Evolutionary conservation across 1,140 invertebrate genomes (phyloP), one percentile per base, ranked within the genome.

Genomic region (Calosoma granatense): DNA sequence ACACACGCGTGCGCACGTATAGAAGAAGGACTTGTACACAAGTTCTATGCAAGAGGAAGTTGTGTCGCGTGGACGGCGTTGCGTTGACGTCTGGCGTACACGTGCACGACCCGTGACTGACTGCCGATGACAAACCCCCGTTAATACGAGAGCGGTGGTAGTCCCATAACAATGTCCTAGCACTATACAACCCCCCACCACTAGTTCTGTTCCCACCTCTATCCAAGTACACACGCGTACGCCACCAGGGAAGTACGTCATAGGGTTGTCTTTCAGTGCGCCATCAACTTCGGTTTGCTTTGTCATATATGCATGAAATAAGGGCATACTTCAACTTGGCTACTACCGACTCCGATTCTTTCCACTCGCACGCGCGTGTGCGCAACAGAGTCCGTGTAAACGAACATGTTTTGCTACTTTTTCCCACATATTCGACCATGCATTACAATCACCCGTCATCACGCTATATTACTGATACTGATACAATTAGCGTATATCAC

Each of bases 41-140:
- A 20, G 22, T 9, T 22, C 15, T 56, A 22, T 41, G 47, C 51
- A 56, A 54, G 53, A 54, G 43, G 61, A 61, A 58, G 57, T 54
- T 59, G 55, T 63, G 52, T 56, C 59, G 59, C 55, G 41, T 56
- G 52, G 22, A 12, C 51, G 43, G 53, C 36, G 56, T 57, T 61
- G 61, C 59, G 64, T 62, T 21, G 62, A 62, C 64, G 65, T 56
- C 61, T 58, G 65, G 64, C 63, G 63, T 60, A 60, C 67, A 67
- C 63, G 65, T 65, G 65, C 57, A 60, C 61, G 59, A 60, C 59
- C 64, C 60, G 60, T 60, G 63, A 57, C 64, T 62, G 64, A 71
- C 70, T 72, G 69, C 58, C 11, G 20, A 21, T 17, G 6, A 14
- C 26, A 30, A 30, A n/a, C n/a, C n/a, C 26, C n/a, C n/a, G 26